Conservation (phyloP, 2,797 vertebrate species). For the Enteromius fasciolatus region DNA sequence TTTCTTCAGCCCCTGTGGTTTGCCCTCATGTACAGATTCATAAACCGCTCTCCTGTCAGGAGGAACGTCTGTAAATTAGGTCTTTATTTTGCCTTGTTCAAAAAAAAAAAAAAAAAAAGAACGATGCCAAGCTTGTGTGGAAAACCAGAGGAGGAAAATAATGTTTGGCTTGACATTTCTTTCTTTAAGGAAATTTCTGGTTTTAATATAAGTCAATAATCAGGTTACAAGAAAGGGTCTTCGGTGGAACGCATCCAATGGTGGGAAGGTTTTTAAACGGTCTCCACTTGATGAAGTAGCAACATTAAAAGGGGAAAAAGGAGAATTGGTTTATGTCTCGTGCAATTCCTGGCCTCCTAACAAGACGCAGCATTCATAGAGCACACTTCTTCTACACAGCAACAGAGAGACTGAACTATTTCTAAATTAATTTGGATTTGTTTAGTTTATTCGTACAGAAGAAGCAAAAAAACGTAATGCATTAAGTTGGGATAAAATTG, state of each 20-base stretch:
- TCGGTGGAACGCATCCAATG: background rate
- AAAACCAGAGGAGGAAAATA: conserved; percentile 30
- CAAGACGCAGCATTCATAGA: conserved; percentile 9
- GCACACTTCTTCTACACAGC: conserved; percentile 19
- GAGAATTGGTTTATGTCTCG: conserved; percentile 22
- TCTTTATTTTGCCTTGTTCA: background rate
- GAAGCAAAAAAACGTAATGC: conserved; percentile 27
- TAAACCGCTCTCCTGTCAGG: conserved; percentile 10
- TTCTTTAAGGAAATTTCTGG: conserved; percentile 31
- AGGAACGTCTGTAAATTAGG: conserved; percentile 15
- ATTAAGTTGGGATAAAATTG: conserved; percentile 43
- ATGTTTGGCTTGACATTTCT: conserved; percentile 21
- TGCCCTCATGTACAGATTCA: conserved; percentile 21
- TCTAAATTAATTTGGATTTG: conserved; percentile 43
- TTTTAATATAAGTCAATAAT: conserved; percentile 35
- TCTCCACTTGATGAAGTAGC: conserved; percentile 11
- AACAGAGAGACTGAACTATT: conserved; percentile 2
- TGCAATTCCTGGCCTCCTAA: conserved; percentile 20
- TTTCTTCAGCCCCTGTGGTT: conserved; percentile 30
- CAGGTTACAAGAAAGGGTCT: conserved; percentile 22
- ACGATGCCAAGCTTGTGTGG: conserved; percentile 28
- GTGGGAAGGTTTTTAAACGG: background rate
- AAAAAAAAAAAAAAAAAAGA: background rate
- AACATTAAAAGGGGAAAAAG: conserved; percentile 19
- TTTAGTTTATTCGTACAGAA: conserved; percentile 37